Conservation (phyloP, 2,113 vertebrate genomes). For the Plecotus auritus region DNA sequence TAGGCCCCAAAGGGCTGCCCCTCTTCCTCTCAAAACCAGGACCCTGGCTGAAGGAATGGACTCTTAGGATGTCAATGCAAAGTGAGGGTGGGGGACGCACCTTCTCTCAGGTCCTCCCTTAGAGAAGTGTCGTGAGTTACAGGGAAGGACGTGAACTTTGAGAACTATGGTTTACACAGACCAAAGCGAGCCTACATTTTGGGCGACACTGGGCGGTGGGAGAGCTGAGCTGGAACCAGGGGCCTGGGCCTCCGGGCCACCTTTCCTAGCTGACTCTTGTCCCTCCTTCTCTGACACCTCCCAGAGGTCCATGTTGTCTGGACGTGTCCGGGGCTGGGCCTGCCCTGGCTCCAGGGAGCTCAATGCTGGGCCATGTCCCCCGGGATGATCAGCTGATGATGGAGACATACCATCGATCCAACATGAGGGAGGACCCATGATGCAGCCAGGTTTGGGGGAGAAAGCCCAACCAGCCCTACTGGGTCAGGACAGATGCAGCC, state of each 20-base stretch:
- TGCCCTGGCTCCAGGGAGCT: background rate
- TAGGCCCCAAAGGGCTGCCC: no score
- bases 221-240: background rate
- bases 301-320: background rate
- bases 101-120: no score
- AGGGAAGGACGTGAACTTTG: no score
- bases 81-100: no score
- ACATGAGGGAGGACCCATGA: no score
- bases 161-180: no score
- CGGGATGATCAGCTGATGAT: fast-evolving
- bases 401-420: background rate
- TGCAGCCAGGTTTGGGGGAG: background rate
- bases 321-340: background rate
- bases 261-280: background rate
- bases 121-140: no score
- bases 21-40: no score
- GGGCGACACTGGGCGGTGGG: fast-evolving
- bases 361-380: background rate
- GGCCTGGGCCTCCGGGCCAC: background rate
- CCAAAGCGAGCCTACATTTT: background rate
- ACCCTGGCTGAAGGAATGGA: no score
- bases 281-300: background rate
- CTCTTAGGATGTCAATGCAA: no score
- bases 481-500: no score
- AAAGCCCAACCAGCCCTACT: no score